Base-by-base conservation (phyloP, 2,888 invertebrate species). In the Creontiades dilutus region DNA sequence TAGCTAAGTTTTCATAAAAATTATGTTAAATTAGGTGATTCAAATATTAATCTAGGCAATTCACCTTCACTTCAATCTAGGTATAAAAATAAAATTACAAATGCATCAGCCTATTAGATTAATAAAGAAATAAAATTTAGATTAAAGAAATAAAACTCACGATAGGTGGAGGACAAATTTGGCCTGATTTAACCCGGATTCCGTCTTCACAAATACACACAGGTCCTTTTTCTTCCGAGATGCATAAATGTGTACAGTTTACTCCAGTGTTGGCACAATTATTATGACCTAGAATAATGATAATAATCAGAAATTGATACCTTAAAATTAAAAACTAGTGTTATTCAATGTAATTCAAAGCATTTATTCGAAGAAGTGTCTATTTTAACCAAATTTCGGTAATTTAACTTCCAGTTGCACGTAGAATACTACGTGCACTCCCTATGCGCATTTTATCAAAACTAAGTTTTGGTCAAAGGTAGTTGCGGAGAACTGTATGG, bases 171-270 rank as follows among this genome's bases (percentile, higher is more conserved):
- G 89, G 84, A 76, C 89, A 89, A 9, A 19, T 28, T 48, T 89
- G 81, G 13, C 47, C 68, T 23, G 47, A 23, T 76, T 87, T 87
- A 0, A 87, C 87, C 4, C 23, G 82, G 7, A 52, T 61, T 68
- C 89, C 89, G 47, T 89, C 89, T 52, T 81, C 81, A 48, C 89
- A 89, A 57, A 89, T 16, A 68, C 89, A 89, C 28, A 46, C 75
- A 23, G 89, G 61, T 23, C 27, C 47, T 19, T 16, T 61, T 12
- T 61, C 27, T 0, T 28, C 47, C 14, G 84, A 89, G 37, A 89
- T 68, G 47, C 89, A 89, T 82, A 89, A 57, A 28, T 81, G 75
- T 14, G 81, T 61, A 57, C 89, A 89, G 46, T 47, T 68, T 0
- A 68, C 57, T 57, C 5, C 16, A 80, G 57, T 19, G 3, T 7